Evolutionary conservation across 1,140 invertebrate genomes (phyloP).

Genomic region (Bathynomus jamesi): DNA sequence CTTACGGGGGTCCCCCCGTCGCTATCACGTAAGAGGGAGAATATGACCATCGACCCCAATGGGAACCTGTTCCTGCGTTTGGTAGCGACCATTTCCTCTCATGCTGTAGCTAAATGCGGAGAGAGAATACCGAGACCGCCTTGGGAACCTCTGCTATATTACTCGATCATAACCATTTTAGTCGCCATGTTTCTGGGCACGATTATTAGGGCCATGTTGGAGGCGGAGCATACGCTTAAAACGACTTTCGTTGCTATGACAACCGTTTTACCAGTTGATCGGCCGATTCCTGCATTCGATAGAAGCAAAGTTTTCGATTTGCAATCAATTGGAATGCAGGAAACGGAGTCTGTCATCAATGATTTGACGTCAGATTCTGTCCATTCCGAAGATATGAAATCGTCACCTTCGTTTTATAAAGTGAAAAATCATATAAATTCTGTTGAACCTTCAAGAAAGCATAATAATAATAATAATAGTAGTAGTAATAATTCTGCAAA

Average conservation of each 20-base stretch:
- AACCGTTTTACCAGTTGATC: slow-evolving; percentile 23
- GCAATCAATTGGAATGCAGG: slow-evolving; percentile 19
- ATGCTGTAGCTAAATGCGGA: slow-evolving; percentile 64
- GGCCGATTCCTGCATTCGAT: slow-evolving; percentile 22
- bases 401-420: slow-evolving; percentile 35
- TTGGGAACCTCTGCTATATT: slow-evolving; percentile 71
- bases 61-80: slow-evolving; percentile 53
- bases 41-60: slow-evolving; percentile 44
- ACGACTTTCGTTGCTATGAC: slow-evolving; percentile 26
- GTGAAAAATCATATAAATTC: slow-evolving; percentile 24
- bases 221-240: slow-evolving; percentile 58
- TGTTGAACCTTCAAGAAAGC: not conserved
- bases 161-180: slow-evolving; percentile 56
- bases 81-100: slow-evolving; percentile 67
- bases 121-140: slow-evolving; percentile 62
- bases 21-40: slow-evolving; percentile 12
- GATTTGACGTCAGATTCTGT: slow-evolving; percentile 37
- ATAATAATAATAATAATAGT: slow-evolving; percentile 1
- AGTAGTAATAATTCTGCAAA: not conserved
- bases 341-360: slow-evolving; percentile 23
- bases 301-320: slow-evolving; percentile 34
- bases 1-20: slow-evolving; percentile 46
- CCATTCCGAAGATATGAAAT: slow-evolving; percentile 39
- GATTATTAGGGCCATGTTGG: slow-evolving; percentile 61
- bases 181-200: slow-evolving; percentile 58